Evolutionary conservation across 2,797 vertebrate species (phyloP), one percentile per base, ranked within the genome.

Genomic region (Acanthopagrus latus): DNA sequence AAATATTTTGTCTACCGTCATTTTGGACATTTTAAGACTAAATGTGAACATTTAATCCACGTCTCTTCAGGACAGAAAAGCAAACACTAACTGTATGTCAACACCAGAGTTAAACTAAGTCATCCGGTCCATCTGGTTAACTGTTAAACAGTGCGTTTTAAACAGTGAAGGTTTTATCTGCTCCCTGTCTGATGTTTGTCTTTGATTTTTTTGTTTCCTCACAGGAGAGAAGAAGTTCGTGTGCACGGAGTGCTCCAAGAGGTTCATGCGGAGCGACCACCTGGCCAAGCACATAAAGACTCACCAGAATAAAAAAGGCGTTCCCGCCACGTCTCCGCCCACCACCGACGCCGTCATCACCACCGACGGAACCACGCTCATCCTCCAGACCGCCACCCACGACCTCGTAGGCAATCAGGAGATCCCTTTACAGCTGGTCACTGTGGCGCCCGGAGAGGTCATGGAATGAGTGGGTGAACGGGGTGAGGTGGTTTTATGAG

Each of bases 231-330:
- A 99, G 97, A 99, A 99, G 94, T 99, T 99, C 89, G 97, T 98
- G 94, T 99, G 98, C 95, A 96, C 94, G 12, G 98, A 99, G 93
- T 99, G 98, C 94, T 97, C 97, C 80, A 99, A 99, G 93, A 95
- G 98, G 91, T 99, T 99, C 92, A 99, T 99, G 98, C 96, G 98
- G 88, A 99, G 98, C 91, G 98, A 99, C 92, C 98, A 99, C 91
- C 97, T 99, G 96, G 97, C 98, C 96, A 99, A 99, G 96, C 98
- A 99, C 93, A 99, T 99, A 96, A 99, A 99, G 97, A 99, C 98
- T 93, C 98, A 99, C 95, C 97, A 97, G 93, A 99, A 99, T 95
- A 99, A 99, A 96, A 99, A 99, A 93, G 97, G 96, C 91, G 96
- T 96, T 65, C 90, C 97, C 64, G 94, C 96, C 92, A 94, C 96